phyloP scores from a whole-genome alignment of 2,113 vertebrate species.

The Dolichotis patagonum region DNA sequence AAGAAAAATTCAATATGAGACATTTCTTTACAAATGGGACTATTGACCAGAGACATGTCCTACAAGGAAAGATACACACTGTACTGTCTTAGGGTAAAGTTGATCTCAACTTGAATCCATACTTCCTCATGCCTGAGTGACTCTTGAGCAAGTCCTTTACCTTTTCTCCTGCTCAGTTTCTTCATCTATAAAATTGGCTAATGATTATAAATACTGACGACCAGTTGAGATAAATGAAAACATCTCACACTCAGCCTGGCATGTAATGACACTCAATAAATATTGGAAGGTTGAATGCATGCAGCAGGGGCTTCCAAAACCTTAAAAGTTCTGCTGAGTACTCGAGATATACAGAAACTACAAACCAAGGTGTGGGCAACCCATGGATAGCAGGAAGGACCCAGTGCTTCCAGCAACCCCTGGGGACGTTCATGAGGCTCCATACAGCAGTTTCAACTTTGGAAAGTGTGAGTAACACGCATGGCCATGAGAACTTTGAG shows the following conservation, averaged over 20 bases:
- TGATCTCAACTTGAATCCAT: not conserved
- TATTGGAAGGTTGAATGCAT: not conserved
- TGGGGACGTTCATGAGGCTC: not conserved
- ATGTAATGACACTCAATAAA: not conserved
- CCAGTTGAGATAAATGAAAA: not conserved
- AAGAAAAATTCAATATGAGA: not conserved
- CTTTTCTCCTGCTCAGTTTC: not conserved
- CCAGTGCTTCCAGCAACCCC: not conserved
- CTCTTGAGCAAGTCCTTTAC: not conserved
- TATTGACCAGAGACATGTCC: not conserved
- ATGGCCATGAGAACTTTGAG: not conserved
- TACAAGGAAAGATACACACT: not conserved
- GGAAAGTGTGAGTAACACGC: not conserved
- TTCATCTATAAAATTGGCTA: not conserved
- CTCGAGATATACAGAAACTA: not conserved
- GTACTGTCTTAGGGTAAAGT: not conserved
- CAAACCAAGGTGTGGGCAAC: not conserved
- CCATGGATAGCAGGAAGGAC: not conserved
- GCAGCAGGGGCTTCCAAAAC: not conserved
- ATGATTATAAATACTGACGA: not conserved
- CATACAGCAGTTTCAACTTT: not conserved
- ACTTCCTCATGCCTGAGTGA: not conserved
- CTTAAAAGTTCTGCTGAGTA: not conserved
- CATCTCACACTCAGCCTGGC: not conserved
- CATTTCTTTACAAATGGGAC: not conserved